A percentile compares a stretch with the other conserved stretches of the same genome.
phyloP scores from a whole-genome alignment of 64 coral and sea anemone species.

The Pachyseris speciosa region DNA sequence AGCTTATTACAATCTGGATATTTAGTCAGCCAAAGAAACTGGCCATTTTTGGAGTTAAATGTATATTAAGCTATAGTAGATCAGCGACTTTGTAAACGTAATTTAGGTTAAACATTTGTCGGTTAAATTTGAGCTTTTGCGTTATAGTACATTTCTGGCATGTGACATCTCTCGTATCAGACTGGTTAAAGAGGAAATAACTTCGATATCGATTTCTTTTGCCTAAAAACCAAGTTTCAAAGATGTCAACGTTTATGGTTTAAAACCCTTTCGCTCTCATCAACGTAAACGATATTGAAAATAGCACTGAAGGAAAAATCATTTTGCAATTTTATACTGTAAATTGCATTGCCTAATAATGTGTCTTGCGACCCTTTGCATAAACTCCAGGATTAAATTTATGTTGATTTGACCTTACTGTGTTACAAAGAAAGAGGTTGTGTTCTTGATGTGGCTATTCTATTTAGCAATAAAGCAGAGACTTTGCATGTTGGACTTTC shows the following conservation, averaged over 20 bases:
- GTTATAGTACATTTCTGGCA: conserved; percentile 13
- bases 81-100: neutral
- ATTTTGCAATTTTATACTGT: neutral
- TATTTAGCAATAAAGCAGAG: neutral
- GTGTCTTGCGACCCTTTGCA: neutral
- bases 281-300: neutral
- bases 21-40: neutral
- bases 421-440: neutral
- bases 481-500: neutral
- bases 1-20: neutral
- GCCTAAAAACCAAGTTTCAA: neutral
- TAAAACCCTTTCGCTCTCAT: no score
- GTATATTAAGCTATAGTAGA: neutral
- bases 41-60: neutral
- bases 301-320: neutral
- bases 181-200: neutral
- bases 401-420: neutral
- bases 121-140: neutral
- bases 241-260: neutral
- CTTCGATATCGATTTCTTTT: conserved; percentile 8
- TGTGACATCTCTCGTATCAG: conserved; percentile 1
- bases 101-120: conserved; percentile 1
- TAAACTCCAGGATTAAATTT: neutral
- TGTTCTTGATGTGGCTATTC: neutral
- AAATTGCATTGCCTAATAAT: neutral